Conservation (phyloP, 2,888 invertebrate genomes). For the Prosapia bicincta region DNA sequence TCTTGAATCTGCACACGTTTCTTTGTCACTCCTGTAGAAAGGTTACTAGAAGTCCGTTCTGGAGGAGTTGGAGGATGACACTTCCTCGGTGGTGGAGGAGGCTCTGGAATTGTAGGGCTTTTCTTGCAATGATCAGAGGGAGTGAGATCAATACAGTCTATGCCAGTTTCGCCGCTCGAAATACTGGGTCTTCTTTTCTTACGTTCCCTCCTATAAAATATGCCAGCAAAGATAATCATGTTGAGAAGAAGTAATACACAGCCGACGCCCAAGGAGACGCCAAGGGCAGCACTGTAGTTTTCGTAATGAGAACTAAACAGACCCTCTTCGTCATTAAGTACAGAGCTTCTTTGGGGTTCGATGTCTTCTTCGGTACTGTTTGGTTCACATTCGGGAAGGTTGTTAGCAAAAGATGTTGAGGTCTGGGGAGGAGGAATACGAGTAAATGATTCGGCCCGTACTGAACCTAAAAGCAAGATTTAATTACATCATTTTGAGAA, state of each 20-base stretch:
- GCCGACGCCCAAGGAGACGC: constrained; percentile 73
- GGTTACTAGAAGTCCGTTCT: constrained; percentile 33
- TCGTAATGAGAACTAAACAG: constrained; percentile 52
- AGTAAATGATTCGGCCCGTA: constrained; percentile 51
- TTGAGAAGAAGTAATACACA: constrained; percentile 67
- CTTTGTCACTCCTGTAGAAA: constrained; percentile 56
- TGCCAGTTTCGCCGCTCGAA: constrained; percentile 39
- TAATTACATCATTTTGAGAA: no score
- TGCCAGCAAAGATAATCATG: constrained; percentile 73
- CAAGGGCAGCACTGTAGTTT: constrained; percentile 72
- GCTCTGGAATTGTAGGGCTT: constrained; percentile 25
- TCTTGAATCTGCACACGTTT: constrained; percentile 79
- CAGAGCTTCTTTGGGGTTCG: constrained; percentile 33
- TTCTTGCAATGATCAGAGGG: constrained; percentile 42
- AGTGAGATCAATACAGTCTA: constrained; percentile 45
- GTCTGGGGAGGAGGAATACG: constrained; percentile 44
- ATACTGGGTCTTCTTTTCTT: constrained; percentile 46
- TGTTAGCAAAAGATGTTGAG: constrained; percentile 31
- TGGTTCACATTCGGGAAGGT: constrained; percentile 35
- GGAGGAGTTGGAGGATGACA: constrained; percentile 32
- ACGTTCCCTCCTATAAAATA: constrained; percentile 62
- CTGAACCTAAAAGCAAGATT: constrained; percentile 46
- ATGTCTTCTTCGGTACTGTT: constrained; percentile 30
- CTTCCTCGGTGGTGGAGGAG: constrained; percentile 34
- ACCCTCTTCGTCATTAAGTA: constrained; percentile 41